phyloP scores from a whole-genome alignment of 2,888 invertebrate genomes.

The Pomacea canaliculata region DNA sequence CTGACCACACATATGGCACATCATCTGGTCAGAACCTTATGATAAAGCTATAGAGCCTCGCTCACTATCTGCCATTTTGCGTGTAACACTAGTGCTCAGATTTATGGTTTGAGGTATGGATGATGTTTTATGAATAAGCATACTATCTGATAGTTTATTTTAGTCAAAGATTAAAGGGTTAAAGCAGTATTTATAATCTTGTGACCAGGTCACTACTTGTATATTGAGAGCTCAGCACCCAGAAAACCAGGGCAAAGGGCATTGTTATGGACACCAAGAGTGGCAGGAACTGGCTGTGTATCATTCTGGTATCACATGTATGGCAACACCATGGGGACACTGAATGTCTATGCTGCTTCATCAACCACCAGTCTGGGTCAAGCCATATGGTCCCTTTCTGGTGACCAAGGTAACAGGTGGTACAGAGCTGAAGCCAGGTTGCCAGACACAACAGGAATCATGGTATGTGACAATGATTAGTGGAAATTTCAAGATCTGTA shows the following conservation, averaged over 20 bases:
- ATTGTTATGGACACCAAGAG: constrained; percentile 52
- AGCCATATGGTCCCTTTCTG: constrained; percentile 48
- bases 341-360: constrained; percentile 49
- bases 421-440: constrained; percentile 47
- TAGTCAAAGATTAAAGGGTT: no score
- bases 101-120: no score
- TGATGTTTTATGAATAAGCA: no score
- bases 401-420: constrained; percentile 61
- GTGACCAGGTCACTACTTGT: constrained; percentile 57
- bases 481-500: no score
- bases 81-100: no score
- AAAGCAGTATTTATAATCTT: no score
- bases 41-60: no score
- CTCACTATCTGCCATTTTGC: no score
- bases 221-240: constrained; percentile 63
- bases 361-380: constrained; percentile 38
- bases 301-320: constrained; percentile 67
- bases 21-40: constrained; percentile 68
- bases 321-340: constrained; percentile 59
- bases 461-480: constrained; percentile 31
- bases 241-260: constrained; percentile 45
- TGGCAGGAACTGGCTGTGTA: constrained; percentile 51
- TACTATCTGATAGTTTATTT: no score
- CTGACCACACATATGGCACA: constrained; percentile 80
- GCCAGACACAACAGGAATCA: constrained; percentile 38